Percentiles rank a stretch among this genome's conserved stretches.
These are phyloP conservation scores for Hirtodrosophila trivittata DNA, from an alignment of 2,888 invertebrate genomes.

Conservation along the genomic window DNA sequence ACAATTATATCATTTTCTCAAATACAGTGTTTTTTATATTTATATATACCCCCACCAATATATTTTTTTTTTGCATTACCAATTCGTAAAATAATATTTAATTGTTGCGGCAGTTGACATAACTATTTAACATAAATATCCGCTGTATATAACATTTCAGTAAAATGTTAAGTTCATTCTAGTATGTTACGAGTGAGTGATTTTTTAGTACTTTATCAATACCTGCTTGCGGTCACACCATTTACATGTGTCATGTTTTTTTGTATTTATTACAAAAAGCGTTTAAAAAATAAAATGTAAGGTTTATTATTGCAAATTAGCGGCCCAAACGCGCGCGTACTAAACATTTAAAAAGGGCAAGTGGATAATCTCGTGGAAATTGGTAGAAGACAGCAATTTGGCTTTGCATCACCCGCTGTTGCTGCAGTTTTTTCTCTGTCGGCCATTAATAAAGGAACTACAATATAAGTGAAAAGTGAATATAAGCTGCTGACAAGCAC, in stretches of 20 bases:
- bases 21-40: no score
- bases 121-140: no score
- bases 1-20: no score
- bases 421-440: conserved; percentile 48
- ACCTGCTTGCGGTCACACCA: conserved; percentile 43
- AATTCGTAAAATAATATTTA: no score
- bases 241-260: conserved; percentile 62
- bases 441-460: conserved; percentile 69
- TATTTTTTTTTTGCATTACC: no score
- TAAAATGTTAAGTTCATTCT: conserved; percentile 10
- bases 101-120: no score
- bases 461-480: conserved; percentile 58
- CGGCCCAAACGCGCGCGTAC: conserved; percentile 49
- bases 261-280: conserved; percentile 51
- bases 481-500: conserved; percentile 36
- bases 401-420: conserved; percentile 21
- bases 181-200: conserved; percentile 1
- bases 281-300: conserved; percentile 60
- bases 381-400: conserved; percentile 19
- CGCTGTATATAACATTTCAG: background rate
- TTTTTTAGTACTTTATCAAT: conserved; percentile 24
- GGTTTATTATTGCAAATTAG: conserved; percentile 35
- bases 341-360: conserved; percentile 17
- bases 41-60: no score
- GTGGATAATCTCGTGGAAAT: background rate